Evolutionary conservation across 2,888 invertebrate genomes (phyloP), one percentile per base, ranked within the genome.

Genomic region (Drosophila falleni): DNA sequence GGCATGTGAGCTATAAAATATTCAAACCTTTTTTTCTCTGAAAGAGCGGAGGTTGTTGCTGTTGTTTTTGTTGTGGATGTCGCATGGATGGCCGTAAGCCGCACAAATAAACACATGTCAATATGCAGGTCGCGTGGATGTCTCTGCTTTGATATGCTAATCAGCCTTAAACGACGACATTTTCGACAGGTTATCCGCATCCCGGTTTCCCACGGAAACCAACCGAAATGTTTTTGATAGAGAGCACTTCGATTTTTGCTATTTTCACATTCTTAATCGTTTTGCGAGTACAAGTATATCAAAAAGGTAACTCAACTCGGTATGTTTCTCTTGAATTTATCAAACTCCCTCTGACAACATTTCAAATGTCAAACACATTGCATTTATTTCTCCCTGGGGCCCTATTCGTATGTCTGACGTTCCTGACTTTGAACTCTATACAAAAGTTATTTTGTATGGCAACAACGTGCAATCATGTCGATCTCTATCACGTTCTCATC

Each of bases 111-210:
- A 72, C 86, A 82, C 83, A 74, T 87, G 89, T 86, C 89, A 80
- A 80, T 85, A 82, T 77, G 80, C 78, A 71, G 71, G 83, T 73
- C 72, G 83, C 80, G 79, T 81, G 68, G 69, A 63, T 89, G 75
- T 44, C 70, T 66, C 66, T 42, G 72, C 89, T 89, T 85, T 85
- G 89, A 86, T 89, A 85, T 89, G 85, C 80, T 88, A 85, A 85
- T 85, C 85, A 81, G 78, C 67, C 65, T 65, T 89, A 89, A 89
- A 85, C 82, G 89, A 72, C 71, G 83, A 71, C 82, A 72, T 85
- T 85, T 78, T 88, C 59, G 85, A 88, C 89, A 89, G 88, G 88
- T 78, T 88, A 88, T 88, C 78, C 88, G 80, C 82, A 85, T 88
- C 78, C 75, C 86, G 74, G 77, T 89, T 84, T 84, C 81, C 73